Conservation (phyloP, 2,113 vertebrate species). For the Microtus montanus region DNA sequence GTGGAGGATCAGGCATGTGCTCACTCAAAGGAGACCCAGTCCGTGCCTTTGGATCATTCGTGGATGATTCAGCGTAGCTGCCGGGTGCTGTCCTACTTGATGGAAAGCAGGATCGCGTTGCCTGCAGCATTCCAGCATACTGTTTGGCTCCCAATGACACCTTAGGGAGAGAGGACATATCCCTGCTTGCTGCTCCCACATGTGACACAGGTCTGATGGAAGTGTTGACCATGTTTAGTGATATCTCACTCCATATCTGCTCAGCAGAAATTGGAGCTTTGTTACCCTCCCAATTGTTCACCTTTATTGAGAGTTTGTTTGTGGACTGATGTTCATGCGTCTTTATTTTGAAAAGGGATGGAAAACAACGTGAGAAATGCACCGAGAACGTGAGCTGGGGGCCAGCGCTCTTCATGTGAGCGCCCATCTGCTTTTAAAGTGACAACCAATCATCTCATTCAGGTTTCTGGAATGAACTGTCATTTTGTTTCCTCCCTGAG, state of each 20-base stretch:
- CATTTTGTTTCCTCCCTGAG: not conserved
- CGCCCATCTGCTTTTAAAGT: not conserved
- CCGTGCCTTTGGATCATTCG: too few species aligned
- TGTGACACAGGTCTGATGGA: not conserved
- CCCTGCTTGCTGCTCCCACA: not conserved
- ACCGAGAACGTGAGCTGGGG: not conserved
- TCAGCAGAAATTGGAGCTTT: not conserved
- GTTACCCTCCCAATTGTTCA: not conserved
- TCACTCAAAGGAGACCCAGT: not conserved
- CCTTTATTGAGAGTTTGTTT: not conserved
- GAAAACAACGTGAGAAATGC: not conserved
- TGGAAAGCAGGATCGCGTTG: rapidly evolving
- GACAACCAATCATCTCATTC: not conserved
- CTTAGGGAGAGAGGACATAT: not conserved
- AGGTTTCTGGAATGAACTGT: not conserved
- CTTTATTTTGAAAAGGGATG: constrained; percentile 24
- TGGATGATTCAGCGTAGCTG: not conserved
- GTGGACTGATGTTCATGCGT: not conserved
- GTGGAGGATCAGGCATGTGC: not conserved
- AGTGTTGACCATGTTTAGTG: not conserved
- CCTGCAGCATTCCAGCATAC: not conserved
- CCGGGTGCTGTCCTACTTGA: not conserved
- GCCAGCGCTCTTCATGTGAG: not conserved
- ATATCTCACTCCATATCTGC: not conserved
- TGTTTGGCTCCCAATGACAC: too few species aligned